These are phyloP conservation scores for Lordiphosa mommai DNA, from an alignment of 1,140 invertebrate genomes.

Conservation along the genomic window DNA sequence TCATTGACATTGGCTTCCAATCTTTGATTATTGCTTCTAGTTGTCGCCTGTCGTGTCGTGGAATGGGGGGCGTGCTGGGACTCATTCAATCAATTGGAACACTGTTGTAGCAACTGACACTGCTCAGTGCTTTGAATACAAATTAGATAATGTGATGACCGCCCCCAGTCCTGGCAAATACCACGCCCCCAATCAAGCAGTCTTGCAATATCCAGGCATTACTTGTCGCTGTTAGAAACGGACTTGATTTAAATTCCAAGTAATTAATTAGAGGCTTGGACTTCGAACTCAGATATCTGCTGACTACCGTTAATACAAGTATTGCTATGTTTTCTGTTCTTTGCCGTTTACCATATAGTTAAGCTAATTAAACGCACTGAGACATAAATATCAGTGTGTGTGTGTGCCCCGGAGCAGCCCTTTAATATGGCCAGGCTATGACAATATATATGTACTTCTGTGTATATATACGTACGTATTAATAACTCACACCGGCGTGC, in stretches of 20 bases:
- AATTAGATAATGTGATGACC: constrained; percentile 66
- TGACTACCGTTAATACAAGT: not conserved
- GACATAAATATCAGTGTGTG: too few relatives aligned
- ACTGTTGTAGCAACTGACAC: constrained; percentile 18
- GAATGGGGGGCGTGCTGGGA: constrained; percentile 8
- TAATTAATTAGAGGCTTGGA: constrained; percentile 69
- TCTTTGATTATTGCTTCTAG: constrained; percentile 15
- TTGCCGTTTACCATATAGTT: not conserved
- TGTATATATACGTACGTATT: constrained; percentile 46
- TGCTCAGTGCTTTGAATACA: constrained; percentile 68
- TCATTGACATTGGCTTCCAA: constrained; percentile 26
- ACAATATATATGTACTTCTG: constrained; percentile 17
- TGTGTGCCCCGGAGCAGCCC: too few relatives aligned
- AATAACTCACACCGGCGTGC: constrained; percentile 34
- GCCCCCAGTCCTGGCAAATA: constrained; percentile 17
- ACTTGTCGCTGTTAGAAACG: constrained; percentile 41
- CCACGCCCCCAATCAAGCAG: constrained; percentile 4
- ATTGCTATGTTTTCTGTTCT: not conserved
- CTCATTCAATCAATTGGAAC: constrained; percentile 70
- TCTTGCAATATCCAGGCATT: not conserved
- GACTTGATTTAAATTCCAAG: constrained; percentile 76
- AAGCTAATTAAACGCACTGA: too few relatives aligned
- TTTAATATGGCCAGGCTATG: constrained; percentile 34
- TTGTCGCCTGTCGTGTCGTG: constrained; percentile 3
- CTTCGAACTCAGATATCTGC: constrained; percentile 2